Conservation (phyloP, 2,888 invertebrate genomes). For the Octodonta nipae region DNA sequence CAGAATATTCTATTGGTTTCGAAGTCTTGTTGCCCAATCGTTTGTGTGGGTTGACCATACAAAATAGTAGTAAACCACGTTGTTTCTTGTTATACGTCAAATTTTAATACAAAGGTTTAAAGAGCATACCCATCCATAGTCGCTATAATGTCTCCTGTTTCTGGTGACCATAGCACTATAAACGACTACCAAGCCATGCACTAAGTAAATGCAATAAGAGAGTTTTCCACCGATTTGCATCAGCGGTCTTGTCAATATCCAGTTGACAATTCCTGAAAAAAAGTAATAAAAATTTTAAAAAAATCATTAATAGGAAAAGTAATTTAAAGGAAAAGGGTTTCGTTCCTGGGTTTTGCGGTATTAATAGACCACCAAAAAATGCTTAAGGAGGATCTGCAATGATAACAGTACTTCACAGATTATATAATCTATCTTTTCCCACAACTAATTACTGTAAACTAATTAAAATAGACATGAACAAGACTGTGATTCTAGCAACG, state of each 20-base stretch:
- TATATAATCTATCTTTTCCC: too few relatives aligned
- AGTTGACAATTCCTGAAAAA: constrained; percentile 38
- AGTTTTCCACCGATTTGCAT: constrained; percentile 42
- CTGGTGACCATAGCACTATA: constrained; percentile 6
- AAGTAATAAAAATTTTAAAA: neutral
- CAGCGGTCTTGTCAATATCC: constrained; percentile 37
- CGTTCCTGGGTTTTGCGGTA: too few relatives aligned
- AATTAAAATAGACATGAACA: too few relatives aligned
- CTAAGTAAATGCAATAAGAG: constrained; percentile 40
- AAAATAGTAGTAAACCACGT: neutral
- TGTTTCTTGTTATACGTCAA: neutral
- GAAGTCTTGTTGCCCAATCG: too few relatives aligned
- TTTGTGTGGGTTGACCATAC: too few relatives aligned
- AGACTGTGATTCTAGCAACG: too few relatives aligned
- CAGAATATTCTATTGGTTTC: too few relatives aligned
- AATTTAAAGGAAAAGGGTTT: too few relatives aligned
- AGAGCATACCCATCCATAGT: constrained; percentile 11
- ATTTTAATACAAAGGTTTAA: neutral
- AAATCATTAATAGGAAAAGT: neutral
- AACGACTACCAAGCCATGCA: constrained; percentile 14
- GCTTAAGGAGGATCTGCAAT: too few relatives aligned
- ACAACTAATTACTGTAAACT: too few relatives aligned
- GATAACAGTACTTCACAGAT: too few relatives aligned
- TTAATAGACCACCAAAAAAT: too few relatives aligned
- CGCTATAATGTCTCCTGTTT: constrained; percentile 9